A percentile compares a stretch with the other conserved stretches of the same genome.
Conservation (phyloP, 2,888 invertebrate genomes). For the Dolichopus griseipennis region DNA sequence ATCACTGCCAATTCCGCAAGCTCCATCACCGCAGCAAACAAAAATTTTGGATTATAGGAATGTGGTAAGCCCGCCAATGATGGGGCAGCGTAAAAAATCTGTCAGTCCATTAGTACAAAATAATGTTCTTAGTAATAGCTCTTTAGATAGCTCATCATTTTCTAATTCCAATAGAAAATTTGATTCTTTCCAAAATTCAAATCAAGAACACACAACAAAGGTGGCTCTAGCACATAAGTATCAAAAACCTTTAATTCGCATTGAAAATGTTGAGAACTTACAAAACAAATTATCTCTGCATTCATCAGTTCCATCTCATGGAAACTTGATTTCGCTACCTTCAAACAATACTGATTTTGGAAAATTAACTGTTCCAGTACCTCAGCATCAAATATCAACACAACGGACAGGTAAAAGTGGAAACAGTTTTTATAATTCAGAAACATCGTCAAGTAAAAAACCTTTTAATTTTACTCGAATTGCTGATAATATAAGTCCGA, state of each 20-base stretch:
- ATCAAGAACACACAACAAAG: not conserved
- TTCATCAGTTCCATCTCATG: not conserved
- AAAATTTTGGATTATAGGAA: not conserved
- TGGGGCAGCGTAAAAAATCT: conserved; percentile 28
- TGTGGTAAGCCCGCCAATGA: not conserved
- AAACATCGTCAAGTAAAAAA: conserved; percentile 28
- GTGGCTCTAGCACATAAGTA: conserved; percentile 12
- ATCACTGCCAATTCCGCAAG: conserved; percentile 31
- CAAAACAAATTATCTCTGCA: conserved; percentile 10
- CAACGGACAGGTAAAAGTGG: conserved; percentile 13
- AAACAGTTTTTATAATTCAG: conserved; percentile 17
- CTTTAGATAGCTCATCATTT: not conserved
- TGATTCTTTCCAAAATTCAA: conserved; percentile 11
- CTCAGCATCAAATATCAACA: not conserved
- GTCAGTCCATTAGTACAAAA: conserved; percentile 31
- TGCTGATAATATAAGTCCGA: conserved; percentile 39
- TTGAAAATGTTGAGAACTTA: conserved; percentile 23
- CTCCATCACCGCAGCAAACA: conserved; percentile 39
- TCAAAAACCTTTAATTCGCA: conserved; percentile 18
- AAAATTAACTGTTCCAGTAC: conserved; percentile 10
- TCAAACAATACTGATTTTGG: not conserved
- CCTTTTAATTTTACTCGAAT: conserved; percentile 41
- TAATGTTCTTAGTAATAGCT: conserved; percentile 5
- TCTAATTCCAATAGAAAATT: conserved; percentile 11
- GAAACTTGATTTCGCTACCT: conserved; percentile 13